Base-by-base conservation (phyloP, 2,113 vertebrate species). In the Paedocypris sp. region DNA sequence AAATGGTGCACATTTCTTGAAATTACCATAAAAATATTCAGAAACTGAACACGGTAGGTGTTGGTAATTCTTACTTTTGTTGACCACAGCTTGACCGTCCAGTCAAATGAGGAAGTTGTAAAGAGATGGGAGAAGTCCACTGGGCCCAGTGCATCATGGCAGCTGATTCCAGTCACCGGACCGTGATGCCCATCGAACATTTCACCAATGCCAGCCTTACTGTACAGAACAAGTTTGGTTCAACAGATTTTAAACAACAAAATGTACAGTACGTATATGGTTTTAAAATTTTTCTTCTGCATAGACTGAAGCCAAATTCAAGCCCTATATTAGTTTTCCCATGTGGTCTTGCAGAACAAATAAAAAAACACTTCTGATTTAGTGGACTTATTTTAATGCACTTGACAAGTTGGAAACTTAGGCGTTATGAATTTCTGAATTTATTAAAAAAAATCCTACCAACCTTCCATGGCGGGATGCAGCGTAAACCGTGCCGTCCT, bases 121-220 rank as follows among this genome's bases (percentile, higher is more conserved):
- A 93, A 93, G 47, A 93, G 85, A 74, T 93, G 88, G 6, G 90
- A 93, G 71, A 93, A 93, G 68, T 93, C 90, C 15, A 89, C 75
- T 1, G 87, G 82, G 6, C 90, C 90, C 67, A 89, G 85, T n/a
- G 90, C 89, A 79, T 87, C 89, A 70, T 93, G 90, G 71, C 89
- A 93, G 16, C 88, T 90, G 76, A 93, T 89, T 75, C 90, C 89
- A 1, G 90, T 93, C 43, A 91, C 87, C 1, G 90, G 90, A 5
- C 90, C 90, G 72, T 91, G 89, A 62, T 93, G 90, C 48, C 89
- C 90, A 73, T 91, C 87, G 31, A 91, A 93, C 73, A 90, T 85
- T 67, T 91, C 88, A 28, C 85, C 85, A 11, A 93, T 93, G 52
- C 90, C 90, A 20, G 89, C 88, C 79, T 91, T 92, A 80, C 90